A percentile compares a stretch with the other conserved stretches of the same genome.
Evolutionary conservation across 2,797 vertebrate genomes (phyloP).

Genomic region (Periparus ater): DNA sequence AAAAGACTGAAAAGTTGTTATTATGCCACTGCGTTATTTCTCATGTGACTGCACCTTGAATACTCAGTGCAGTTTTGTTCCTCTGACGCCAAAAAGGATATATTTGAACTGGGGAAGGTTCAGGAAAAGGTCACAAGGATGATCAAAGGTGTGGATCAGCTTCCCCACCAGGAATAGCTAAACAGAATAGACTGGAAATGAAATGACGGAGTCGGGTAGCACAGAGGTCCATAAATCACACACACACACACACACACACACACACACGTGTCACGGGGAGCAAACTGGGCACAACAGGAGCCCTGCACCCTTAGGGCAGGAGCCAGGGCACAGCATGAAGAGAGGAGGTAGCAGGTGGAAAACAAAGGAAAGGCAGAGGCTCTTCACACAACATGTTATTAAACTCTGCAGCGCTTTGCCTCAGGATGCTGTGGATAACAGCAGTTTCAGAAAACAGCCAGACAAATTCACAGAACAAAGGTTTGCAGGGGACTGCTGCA

Average conservation of each 20-base stretch:
- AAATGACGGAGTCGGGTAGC: background rate
- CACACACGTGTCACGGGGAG: background rate
- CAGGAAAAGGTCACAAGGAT: slow-evolving; percentile 37
- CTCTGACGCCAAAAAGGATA: background rate
- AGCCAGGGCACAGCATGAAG: fast-evolving
- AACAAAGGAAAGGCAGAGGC: background rate
- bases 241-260: background rate
- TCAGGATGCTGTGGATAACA: background rate
- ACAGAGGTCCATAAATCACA: slow-evolving; percentile 34
- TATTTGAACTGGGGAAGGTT: slow-evolving; percentile 15
- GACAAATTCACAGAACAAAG: background rate
- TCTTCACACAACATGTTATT: background rate
- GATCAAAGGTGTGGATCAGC: slow-evolving; percentile 61
- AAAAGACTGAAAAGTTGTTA: background rate
- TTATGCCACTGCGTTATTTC: background rate
- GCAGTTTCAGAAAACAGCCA: background rate
- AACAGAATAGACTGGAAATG: background rate
- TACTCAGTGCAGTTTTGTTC: background rate
- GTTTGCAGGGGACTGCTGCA: background rate
- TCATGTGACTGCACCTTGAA: background rate
- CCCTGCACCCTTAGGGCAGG: background rate
- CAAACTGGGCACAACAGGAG: slow-evolving; percentile 6
- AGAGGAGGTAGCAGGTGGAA: background rate
- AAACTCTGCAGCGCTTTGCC: background rate
- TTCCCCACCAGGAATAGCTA: background rate